phyloP scores from a whole-genome alignment of 2,113 vertebrate species.

The Hydropotes inermis region DNA sequence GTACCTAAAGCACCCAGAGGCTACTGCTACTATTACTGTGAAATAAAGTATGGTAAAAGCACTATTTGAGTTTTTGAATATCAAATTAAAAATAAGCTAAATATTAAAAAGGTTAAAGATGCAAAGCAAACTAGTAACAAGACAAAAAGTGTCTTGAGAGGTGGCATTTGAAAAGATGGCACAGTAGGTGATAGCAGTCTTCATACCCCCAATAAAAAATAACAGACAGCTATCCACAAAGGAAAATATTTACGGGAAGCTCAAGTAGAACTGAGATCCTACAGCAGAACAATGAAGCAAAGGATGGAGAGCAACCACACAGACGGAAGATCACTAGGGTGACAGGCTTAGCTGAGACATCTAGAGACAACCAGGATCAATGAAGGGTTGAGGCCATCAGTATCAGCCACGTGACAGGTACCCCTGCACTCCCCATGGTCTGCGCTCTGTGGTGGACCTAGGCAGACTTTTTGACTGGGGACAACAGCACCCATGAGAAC shows the following conservation, averaged over 20 bases:
- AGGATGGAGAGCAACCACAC: neutral
- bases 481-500: neutral
- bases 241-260: neutral
- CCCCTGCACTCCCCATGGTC: neutral
- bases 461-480: neutral
- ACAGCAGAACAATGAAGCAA: neutral
- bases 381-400: neutral
- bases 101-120: neutral
- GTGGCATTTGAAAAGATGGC: neutral
- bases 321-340: neutral
- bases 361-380: neutral
- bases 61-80: neutral
- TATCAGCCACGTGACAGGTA: neutral
- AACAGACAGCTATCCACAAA: neutral
- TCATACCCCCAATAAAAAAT: neutral
- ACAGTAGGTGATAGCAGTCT: neutral
- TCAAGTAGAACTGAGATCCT: neutral
- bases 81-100: neutral
- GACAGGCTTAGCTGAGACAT: neutral
- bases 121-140: slow-evolving; percentile 18
- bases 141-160: neutral
- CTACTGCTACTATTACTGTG: neutral
- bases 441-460: neutral
- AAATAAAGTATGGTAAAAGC: slow-evolving; percentile 1
- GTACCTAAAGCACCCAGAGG: neutral